Evolutionary conservation across 2,888 invertebrate species (phyloP), one percentile per base, ranked within the genome.

Genomic region (Eristalis tenax): DNA sequence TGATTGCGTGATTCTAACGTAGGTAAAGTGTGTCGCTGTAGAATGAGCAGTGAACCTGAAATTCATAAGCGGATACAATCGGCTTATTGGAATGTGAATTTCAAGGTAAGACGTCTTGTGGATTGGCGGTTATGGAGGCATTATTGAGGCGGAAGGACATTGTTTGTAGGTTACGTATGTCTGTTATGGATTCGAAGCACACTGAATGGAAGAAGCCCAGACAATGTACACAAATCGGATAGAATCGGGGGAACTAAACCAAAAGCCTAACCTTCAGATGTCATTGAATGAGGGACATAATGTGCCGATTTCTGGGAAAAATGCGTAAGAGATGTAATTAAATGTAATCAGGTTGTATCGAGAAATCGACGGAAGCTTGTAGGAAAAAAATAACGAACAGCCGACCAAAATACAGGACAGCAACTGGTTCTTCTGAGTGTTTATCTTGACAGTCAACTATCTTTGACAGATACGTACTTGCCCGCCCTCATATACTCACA

Each of bases 11-110:
- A 50, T 50, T 50, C 50, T 2, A 50, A n/a, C 50, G 10, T 18
- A 26, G 26, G 26, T 26, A 26, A 18, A 18, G 18, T 18, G 18
- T 50, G 50, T 18, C 63, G n/a, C 18, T 22, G 50, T 50, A 28
- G 8, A 50, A 50, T 50, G 26, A 22, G 61, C 38, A 57, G 13
- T 75, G 81, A 68, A 81, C 75, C 69, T 64, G 40, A 64, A 74
- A 75, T 69, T 64, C 18, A 26, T 75, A 69, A 68, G 59, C 43
- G 23, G 65, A 22, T 18, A 73, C 32, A 80, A 81, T 63, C 69
- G 64, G 69, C 75, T 75, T 75, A 81, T 63, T 56, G 56, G 61
- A 78, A 56, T 78, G 56, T 56, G 23, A 35, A 26, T 28, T 64
- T 74, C 64, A 69, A 66, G 65, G 79, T 59, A 43, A 26, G 32